These are phyloP conservation scores for Apodemus agrarius DNA, from an alignment of 2,797 vertebrate species.

Conservation along the genomic window DNA sequence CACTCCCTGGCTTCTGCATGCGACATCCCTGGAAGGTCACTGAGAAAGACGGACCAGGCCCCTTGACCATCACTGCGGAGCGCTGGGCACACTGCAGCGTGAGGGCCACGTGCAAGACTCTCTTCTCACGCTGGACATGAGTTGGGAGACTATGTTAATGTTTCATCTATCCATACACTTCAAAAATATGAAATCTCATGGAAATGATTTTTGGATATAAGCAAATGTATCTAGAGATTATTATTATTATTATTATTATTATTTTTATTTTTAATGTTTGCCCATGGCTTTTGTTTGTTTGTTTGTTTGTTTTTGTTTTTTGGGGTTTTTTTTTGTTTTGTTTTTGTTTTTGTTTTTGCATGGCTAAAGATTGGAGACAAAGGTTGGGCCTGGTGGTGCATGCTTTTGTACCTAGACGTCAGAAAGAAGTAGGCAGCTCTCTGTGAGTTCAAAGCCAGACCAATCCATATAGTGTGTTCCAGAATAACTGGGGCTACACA, in stretches of 20 bases:
- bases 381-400: neutral
- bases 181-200: neutral
- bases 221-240: neutral
- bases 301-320: neutral
- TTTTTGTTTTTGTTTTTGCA: neutral
- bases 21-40: neutral
- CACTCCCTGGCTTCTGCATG: neutral
- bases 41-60: neutral
- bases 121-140: neutral
- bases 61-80: neutral
- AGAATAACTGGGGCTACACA: neutral
- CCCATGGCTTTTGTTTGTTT: neutral
- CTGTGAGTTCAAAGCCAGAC: neutral
- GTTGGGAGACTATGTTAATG: neutral
- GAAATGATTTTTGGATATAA: constrained; percentile 1
- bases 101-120: neutral
- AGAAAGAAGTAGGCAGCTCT: neutral
- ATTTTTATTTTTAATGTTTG: neutral
- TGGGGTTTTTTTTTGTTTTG: neutral
- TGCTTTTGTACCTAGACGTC: neutral
- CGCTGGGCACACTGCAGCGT: too few species aligned
- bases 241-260: too few species aligned
- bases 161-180: neutral
- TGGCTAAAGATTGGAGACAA: neutral
- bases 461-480: too few species aligned